These are phyloP conservation scores for Antedon mediterranea DNA, from an alignment of 53 echinoderm and acorn worm species.

Conservation along the genomic window DNA sequence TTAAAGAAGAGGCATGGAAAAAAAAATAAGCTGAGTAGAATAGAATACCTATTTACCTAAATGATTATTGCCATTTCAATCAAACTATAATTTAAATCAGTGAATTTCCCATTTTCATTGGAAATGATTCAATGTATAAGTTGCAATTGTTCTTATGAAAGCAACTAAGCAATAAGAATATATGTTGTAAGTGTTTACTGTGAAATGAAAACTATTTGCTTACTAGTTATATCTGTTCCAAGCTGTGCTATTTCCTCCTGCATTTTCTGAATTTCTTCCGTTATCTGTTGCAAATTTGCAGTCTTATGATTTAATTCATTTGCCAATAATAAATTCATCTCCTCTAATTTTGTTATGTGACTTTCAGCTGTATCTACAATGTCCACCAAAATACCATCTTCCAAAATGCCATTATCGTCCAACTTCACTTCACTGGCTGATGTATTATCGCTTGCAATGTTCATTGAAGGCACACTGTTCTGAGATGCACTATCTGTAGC, in stretches of 20 bases:
- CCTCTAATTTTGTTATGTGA: slow-evolving; percentile 33
- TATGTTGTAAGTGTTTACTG: too few relatives aligned
- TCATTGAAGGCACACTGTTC: neutral
- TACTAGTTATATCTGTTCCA: slow-evolving; percentile 68
- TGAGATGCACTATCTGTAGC: neutral
- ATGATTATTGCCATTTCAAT: too few relatives aligned
- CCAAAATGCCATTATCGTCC: neutral
- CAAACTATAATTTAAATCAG: too few relatives aligned
- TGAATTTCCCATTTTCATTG: too few relatives aligned
- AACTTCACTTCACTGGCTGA: neutral
- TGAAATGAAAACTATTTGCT: neutral
- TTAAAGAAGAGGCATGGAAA: too few relatives aligned
- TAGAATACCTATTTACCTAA: too few relatives aligned
- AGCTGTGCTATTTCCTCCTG: slow-evolving; percentile 81
- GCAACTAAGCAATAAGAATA: too few relatives aligned
- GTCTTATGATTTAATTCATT: slow-evolving; percentile 70
- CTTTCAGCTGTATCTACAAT: neutral
- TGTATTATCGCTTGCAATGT: neutral
- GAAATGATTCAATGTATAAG: too few relatives aligned
- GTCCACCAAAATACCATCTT: neutral
- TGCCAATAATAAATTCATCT: slow-evolving; percentile 71
- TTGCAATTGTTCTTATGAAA: too few relatives aligned
- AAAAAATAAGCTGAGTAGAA: too few relatives aligned
- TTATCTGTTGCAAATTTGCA: slow-evolving; percentile 65
- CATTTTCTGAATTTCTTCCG: slow-evolving; percentile 66